Base-by-base conservation (phyloP, 2,113 vertebrate genomes). In the Ascaphus truei region DNA sequence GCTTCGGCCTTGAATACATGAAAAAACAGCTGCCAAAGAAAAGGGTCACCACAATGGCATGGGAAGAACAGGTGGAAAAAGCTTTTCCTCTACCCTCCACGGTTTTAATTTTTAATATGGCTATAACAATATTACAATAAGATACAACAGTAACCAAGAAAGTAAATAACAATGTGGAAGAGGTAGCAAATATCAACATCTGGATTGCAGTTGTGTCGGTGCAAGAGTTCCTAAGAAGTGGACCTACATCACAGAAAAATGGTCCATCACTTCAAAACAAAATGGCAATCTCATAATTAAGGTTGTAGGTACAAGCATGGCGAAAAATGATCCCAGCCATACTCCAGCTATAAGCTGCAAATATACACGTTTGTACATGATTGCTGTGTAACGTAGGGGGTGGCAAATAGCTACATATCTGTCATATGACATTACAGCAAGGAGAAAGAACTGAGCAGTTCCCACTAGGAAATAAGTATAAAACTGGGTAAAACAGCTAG, bases 1-100 rank as follows among this genome's bases (percentile, higher is more conserved):
- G 43, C 37, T 73, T 72, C 16, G 79, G 81, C 13, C 74, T 77
- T 23, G 75, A 36, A n/a, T 77, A 83, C 71, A 78, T 77, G 33
- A 80, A 81, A n/a, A 83, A 75, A 20, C 76, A 80, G 22, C 76
- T 81, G 56, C 79, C 80, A n/a, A 77, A 83, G 4, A 75, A 78
- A 4, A 83, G 52, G 3, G 36, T 77, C 20, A 83, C 72, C 34
- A 81, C 73, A n/a, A 72, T 68, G 56, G 81, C 50, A 15, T 80
- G 73, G 7, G 77, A 75, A 11, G 34, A 75, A 2, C 77, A 79
- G 0, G 75, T 79, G 10, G 72, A 73, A 57, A 76, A 75, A 4
- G 69, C 72, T 25, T 72, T 76, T 31, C 52, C 51, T 12, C 73
- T 71, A 18, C 72, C 58, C 18, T 74, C 47, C 20, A 34, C 33